These are phyloP conservation scores for Xenopus borealis DNA, from an alignment of 2,113 vertebrate genomes.

Conservation along the genomic window DNA sequence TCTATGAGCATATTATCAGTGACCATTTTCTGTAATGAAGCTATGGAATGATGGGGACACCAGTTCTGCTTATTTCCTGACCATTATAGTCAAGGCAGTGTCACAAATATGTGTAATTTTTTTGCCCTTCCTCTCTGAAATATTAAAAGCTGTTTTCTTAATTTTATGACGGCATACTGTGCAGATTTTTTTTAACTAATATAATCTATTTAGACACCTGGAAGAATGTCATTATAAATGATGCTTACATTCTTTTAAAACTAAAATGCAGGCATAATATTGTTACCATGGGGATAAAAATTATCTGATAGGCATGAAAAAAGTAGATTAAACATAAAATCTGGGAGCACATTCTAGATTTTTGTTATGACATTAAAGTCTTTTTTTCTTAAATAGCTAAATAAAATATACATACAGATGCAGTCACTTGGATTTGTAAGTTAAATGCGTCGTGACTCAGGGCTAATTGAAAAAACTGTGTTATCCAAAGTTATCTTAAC, in stretches of 20 bases:
- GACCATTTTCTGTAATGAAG: constrained; percentile 32
- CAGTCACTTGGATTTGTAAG: too few species aligned
- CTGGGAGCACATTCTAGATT: too few species aligned
- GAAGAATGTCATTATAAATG: constrained; percentile 27
- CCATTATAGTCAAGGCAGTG: constrained; percentile 13
- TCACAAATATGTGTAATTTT: background rate
- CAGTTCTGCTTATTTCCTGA: constrained; percentile 17
- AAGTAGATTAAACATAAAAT: too few species aligned
- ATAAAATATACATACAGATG: too few species aligned
- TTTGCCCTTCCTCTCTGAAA: background rate
- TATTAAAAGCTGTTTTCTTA: constrained; percentile 18
- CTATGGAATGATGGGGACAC: constrained; percentile 7
- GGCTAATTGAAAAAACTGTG: too few species aligned
- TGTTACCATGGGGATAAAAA: too few species aligned
- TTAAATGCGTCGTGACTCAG: too few species aligned
- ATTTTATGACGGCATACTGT: constrained; percentile 7
- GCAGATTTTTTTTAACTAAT: constrained; percentile 6
- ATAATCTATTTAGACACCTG: constrained; percentile 1
- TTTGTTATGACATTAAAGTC: too few species aligned
- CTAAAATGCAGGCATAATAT: background rate
- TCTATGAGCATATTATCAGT: constrained; percentile 25
- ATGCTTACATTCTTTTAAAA: constrained; percentile 20
- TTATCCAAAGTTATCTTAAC: too few species aligned
- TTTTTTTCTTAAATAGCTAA: too few species aligned
- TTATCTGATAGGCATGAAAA: too few species aligned